These are phyloP conservation scores for Synaphobranchus kaupii DNA, from an alignment of 2,797 vertebrate species.

Conservation along the genomic window DNA sequence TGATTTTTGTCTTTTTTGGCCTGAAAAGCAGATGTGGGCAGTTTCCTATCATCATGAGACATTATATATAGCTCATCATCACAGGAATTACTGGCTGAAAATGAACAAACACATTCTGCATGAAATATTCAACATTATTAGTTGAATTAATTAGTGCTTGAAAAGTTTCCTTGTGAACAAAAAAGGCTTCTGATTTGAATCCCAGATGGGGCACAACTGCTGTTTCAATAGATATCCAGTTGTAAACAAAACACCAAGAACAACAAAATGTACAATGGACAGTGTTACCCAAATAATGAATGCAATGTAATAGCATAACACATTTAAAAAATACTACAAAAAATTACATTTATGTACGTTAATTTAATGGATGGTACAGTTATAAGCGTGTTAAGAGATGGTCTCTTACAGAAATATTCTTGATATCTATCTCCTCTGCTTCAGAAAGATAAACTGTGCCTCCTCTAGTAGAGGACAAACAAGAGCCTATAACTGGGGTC, in stretches of 20 bases:
- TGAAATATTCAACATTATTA: no score
- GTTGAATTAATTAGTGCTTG: not conserved
- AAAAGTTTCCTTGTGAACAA: not conserved
- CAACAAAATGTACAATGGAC: not conserved
- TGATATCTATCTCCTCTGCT: not conserved
- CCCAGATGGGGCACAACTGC: not conserved
- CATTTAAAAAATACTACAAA: not conserved
- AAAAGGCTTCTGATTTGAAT: not conserved
- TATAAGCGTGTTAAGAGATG: not conserved
- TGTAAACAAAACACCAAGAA: not conserved
- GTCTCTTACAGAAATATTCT: not conserved
- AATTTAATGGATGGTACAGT: not conserved
- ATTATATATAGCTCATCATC: not conserved
- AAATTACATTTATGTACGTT: not conserved
- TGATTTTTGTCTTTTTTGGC: not conserved
- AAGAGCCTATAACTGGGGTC: not conserved
- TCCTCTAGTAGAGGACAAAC: not conserved
- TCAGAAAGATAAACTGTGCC: not conserved
- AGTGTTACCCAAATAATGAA: not conserved
- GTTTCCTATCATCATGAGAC: not conserved
- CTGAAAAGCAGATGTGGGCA: not conserved
- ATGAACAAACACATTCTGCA: no score
- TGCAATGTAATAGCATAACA: not conserved
- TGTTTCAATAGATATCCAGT: not conserved
- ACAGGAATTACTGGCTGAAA: not conserved